Base-by-base conservation (phyloP, 1,140 invertebrate species). In the Zeugodacus cucurbitae region DNA sequence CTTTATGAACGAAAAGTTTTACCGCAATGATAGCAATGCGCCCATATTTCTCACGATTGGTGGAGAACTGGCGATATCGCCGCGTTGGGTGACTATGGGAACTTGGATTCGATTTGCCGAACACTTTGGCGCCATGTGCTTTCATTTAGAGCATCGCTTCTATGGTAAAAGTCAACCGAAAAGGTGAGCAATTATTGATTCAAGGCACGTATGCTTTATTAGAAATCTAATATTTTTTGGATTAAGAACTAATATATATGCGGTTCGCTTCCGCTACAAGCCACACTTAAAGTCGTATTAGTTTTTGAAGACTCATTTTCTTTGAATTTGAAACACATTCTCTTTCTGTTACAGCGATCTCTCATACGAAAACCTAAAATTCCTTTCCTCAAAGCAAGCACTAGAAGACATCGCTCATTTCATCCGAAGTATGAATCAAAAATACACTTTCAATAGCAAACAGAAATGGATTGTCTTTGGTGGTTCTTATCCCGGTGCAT, bases 161-260 rank as follows among this genome's bases (percentile, higher is more conserved):
- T 99, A 99, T 95, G 98, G 98, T 88, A 96, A 98, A 94, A 98
- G 97, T 94, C 97, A 96, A 91, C 98, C 98, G 5, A 98, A 97
- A 22, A 88, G 90, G 96, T 97, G 94, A 94, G 41, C n/a, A n/a
- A n/a, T n/a, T n/a, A n/a, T n/a, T n/a, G n/a, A n/a, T n/a, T n/a
- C n/a, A n/a, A n/a, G n/a, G 17, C 34, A 70, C 20, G 17, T 70
- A 41, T 70, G 34, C 20, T 54, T 7, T 54, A 54, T 54, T 7
- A 7, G 48, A 54, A 14, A 14, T 54, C 48, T 54, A 14, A 54
- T 6, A 54, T 6, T 54, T 7, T 54, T 54, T 54, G 48, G 14
- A 14, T 6, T 54, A 54, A 54, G 14, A 54, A 54, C 48, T 7
- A 54, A 54, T 54, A 54, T n/a, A 54, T 54, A 54, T n/a, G 5